A percentile compares a stretch with the other conserved stretches of the same genome.
Evolutionary conservation across 2,113 vertebrate genomes (phyloP).

Genomic region (Proterorhinus semilunaris): DNA sequence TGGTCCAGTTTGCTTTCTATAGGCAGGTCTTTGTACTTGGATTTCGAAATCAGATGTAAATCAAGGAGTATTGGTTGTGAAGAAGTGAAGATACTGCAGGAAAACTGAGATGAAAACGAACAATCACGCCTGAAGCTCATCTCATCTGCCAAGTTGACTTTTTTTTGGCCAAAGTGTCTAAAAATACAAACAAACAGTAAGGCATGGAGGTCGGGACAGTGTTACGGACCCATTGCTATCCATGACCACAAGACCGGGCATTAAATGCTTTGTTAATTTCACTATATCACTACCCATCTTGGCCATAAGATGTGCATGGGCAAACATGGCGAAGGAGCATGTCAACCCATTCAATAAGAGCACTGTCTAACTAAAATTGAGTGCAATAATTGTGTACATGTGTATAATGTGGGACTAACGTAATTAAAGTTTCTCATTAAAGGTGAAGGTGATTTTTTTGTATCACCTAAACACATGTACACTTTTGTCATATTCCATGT

Average conservation of each 20-base stretch:
- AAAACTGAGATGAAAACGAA: conserved; percentile 44
- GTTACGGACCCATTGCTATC: conserved; percentile 65
- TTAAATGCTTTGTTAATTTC: conserved; percentile 34
- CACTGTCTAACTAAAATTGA: conserved; percentile 78
- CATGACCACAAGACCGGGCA: conserved; percentile 60
- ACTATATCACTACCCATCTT: conserved; percentile 24
- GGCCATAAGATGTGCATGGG: conserved; percentile 36
- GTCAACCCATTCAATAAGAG: conserved; percentile 71
- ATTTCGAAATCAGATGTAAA: conserved; percentile 39
- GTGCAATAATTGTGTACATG: conserved; percentile 81
- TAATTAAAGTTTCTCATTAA: conserved; percentile 65
- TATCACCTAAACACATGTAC: background rate
- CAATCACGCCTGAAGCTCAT: conserved; percentile 70
- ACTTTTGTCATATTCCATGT: background rate
- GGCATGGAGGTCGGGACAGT: conserved; percentile 73
- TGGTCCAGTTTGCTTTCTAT: conserved; percentile 92
- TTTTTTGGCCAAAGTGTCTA: conserved; percentile 16
- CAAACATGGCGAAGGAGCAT: conserved; percentile 67
- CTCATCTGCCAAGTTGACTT: conserved; percentile 48
- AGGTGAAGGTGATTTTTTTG: conserved; percentile 8
- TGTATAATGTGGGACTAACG: conserved; percentile 70
- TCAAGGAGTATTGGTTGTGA: conserved; percentile 14
- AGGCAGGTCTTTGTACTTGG: conserved; percentile 8
- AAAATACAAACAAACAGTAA: conserved; percentile 43
- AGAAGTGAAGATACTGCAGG: conserved; percentile 22